Base-by-base conservation (phyloP, 1,140 invertebrate genomes). In the Hycleus phaleratus region DNA sequence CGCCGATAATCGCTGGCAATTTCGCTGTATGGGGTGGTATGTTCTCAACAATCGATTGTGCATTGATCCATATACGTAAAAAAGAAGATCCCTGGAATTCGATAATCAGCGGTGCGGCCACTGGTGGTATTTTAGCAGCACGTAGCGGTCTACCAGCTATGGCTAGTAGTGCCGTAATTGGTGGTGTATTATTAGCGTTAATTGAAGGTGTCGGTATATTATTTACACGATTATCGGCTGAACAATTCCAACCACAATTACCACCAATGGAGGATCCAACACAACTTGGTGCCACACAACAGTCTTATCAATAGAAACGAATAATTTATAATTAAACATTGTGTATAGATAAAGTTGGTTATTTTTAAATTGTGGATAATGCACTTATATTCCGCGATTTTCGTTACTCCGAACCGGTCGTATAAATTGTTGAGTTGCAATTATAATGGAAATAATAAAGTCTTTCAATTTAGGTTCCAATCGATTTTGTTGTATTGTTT, bases 81-180 rank as follows among this genome's bases (percentile, higher is more conserved):
- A 99, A 98, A 72, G 97, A 98, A 82, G 95, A 97, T 76, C 94
- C 94, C 0, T 97, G 93, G 93, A 98, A 95, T 75, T 97, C 94
- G 0, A 99, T 99, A 40, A 92, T 93, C 56, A 97, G 93, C 78
- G 96, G 95, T 5, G 94, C 93, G 7, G 81, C 91, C 0, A 98
- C 96, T 44, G 96, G 96, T 46, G 96, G 91, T 43, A 90, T 98
- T 66, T 77, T 99, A 59, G 91, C 96, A 38, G 90, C 95, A 7
- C 83, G 97, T 82, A 95, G 91, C 80, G 97, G 97, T 70, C 74
- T 86, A n/a, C 87, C 85, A 49, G 90, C 94, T 0, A 98, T 98
- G 93, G 84, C 90, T 58, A 95, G 92, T 4, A 97, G 93, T 78
- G 96, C 95, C 10, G 76, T 98, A 26, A 90, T 98, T 60, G 96